Base-by-base conservation (phyloP, 2,113 vertebrate genomes). In the Crotalus tigris region DNA sequence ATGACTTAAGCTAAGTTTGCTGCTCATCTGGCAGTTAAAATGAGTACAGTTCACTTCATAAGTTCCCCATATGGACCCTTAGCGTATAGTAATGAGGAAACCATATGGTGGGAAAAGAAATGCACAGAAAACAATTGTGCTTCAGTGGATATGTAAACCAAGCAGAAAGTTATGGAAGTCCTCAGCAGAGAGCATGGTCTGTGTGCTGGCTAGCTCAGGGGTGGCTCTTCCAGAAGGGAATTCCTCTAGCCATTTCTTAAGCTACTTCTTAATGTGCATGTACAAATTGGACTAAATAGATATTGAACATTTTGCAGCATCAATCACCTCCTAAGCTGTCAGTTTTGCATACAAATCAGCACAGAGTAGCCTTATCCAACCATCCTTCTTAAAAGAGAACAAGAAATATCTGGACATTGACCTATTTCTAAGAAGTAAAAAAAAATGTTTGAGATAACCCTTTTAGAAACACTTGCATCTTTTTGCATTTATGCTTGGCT, bases 21-120 rank as follows among this genome's bases (percentile, higher is more conserved):
- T 98, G 97, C 98, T 98, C 98, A 98, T 98, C 98, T 98, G 98
- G 97, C 97, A 98, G 97, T 98, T 98, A 97, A 98, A 98, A 97
- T 97, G 97, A 98, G 97, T 98, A 97, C 97, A 98, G 98, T 98
- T 98, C 98, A 98, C 98, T 98, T 98, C 98, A 97, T 98, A 98
- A 97, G 97, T 98, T 98, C 96, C 97, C 98, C 98, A 98, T 98
- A 98, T 98, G 98, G 98, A 98, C 97, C 97, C 97, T 97, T 97
- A 98, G 97, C 97, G 97, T 98, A 98, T 98, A 97, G 97, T 98
- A 98, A 98, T 98, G 97, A 98, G 97, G 96, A 96, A 97, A 97
- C 98, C 98, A 98, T 98, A 98, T 98, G 98, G 98, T 97, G 97
- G 96, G 96, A 96, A 97, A 97, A 87, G 92, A 97, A 97, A 97